These are phyloP conservation scores for Ardeotis arabs DNA, from an alignment of 2,113 vertebrate species.

Conservation along the genomic window DNA sequence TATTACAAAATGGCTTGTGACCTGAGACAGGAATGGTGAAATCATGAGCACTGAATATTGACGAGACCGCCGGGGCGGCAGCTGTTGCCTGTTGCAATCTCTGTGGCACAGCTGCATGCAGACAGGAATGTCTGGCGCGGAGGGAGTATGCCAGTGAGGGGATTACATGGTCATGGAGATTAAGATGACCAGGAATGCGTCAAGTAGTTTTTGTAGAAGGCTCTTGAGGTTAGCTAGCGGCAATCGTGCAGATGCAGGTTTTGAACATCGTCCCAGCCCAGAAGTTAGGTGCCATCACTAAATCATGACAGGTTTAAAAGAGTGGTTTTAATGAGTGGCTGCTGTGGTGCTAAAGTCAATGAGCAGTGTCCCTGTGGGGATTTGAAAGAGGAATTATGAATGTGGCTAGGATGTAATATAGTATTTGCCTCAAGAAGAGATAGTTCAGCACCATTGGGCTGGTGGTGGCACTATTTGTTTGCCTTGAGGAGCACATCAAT, in stretches of 20 bases:
- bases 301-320: neutral
- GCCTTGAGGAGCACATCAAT: neutral
- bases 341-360: neutral
- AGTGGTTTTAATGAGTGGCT: neutral
- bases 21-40: neutral
- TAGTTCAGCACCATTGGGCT: neutral
- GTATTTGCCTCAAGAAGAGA: neutral
- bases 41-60: neutral
- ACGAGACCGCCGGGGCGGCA: neutral
- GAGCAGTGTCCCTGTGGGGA: neutral
- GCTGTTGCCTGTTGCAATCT: constrained; percentile 52
- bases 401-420: neutral
- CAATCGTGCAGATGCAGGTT: neutral
- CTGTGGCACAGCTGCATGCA: constrained; percentile 52
- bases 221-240: constrained; percentile 22
- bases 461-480: neutral
- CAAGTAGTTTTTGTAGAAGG: neutral
- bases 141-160: constrained; percentile 1
- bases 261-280: neutral
- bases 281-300: neutral
- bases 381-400: neutral
- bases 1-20: neutral
- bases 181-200: constrained; percentile 20
- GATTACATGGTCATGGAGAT: neutral
- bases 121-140: constrained; percentile 55